Conservation (phyloP, 1,140 invertebrate species). For the Atopsyche davidsoni region DNA sequence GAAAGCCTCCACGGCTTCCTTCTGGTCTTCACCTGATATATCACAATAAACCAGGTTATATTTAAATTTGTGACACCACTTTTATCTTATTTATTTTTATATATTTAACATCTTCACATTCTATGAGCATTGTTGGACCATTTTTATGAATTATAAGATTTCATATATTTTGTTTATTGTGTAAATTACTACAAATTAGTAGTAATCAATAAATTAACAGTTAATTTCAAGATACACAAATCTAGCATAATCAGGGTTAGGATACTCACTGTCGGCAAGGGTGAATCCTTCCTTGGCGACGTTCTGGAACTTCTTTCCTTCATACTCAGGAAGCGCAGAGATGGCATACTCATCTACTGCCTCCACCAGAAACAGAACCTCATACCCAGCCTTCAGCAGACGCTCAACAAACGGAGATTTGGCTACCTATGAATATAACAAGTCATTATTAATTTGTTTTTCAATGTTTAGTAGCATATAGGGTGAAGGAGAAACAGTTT, state of each 20-base stretch:
- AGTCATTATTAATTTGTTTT: too few species aligned
- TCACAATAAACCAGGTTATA: too few species aligned
- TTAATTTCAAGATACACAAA: too few species aligned
- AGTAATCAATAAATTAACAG: not conserved
- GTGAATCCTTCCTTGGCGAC: conserved; percentile 97
- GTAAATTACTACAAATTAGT: not conserved
- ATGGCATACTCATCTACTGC: conserved; percentile 98
- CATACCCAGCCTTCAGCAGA: conserved; percentile 89
- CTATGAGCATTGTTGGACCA: too few species aligned
- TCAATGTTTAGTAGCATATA: too few species aligned
- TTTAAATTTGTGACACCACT: too few species aligned
- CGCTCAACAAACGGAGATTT: conserved; percentile 95
- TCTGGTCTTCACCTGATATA: conserved; percentile 64
- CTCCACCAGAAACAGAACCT: conserved; percentile 93
- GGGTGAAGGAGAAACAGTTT: too few species aligned
- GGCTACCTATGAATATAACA: conserved; percentile 53
- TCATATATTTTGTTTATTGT: not conserved
- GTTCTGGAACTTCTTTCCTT: conserved; percentile 99
- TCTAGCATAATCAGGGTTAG: too few species aligned
- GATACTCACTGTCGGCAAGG: conserved; percentile 60
- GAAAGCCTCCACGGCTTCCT: conserved; percentile 74
- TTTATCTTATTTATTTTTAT: too few species aligned
- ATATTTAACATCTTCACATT: too few species aligned
- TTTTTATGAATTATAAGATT: too few species aligned
- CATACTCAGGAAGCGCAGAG: conserved; percentile 95